Conservation (phyloP, 2,113 vertebrate species). For the Pelodiscus sinensis region DNA sequence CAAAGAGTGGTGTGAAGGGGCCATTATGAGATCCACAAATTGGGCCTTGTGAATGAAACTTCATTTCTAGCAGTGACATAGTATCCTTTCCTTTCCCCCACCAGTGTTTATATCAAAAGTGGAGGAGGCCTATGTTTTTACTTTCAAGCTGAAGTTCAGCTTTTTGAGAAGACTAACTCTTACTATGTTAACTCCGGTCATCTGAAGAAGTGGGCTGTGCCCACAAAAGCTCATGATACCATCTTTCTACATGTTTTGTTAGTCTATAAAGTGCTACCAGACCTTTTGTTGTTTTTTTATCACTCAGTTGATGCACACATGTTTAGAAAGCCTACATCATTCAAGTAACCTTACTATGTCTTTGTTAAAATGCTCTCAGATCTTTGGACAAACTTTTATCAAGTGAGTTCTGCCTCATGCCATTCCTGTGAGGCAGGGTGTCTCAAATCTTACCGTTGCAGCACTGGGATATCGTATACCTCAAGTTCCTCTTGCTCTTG, state of each 20-base stretch:
- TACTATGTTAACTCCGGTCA: not conserved
- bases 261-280: no score
- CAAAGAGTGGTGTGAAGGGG: not conserved
- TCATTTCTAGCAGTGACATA: conserved; percentile 12
- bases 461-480: not conserved
- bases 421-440: not conserved
- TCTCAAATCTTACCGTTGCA: not conserved
- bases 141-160: conserved; percentile 2
- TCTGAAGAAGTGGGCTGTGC: no score
- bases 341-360: not conserved
- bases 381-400: not conserved
- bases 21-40: not conserved
- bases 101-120: not conserved
- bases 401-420: not conserved
- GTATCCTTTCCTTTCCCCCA: not conserved
- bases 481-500: not conserved
- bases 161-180: conserved; percentile 1
- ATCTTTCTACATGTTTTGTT: no score
- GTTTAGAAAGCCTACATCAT: not conserved
- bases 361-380: not conserved
- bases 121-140: not conserved
- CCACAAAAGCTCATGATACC: no score
- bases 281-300: no score
- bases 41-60: not conserved
- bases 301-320: no score